Evolutionary conservation across 2,888 invertebrate genomes (phyloP).

Genomic region (Siphonodentalium dalli): DNA sequence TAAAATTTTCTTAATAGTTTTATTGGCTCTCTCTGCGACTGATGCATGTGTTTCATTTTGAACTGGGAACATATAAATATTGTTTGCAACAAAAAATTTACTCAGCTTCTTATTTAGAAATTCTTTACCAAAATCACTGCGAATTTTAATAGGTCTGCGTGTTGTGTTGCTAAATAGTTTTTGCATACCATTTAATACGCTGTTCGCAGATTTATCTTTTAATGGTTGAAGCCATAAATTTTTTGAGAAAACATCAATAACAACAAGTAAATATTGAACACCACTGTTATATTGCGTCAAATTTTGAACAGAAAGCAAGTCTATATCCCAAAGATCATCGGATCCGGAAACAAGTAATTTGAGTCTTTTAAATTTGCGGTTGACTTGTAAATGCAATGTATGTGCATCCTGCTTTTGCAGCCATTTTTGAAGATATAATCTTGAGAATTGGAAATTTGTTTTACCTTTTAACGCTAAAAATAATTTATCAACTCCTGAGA

Average conservation of each 20-base stretch:
- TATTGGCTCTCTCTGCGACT: slow-evolving; percentile 12
- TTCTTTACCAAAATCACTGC: slow-evolving; percentile 20
- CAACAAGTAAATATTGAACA: slow-evolving; percentile 11
- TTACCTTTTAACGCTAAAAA: no score
- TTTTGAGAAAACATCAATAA: slow-evolving; percentile 20
- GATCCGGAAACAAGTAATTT: slow-evolving; percentile 15
- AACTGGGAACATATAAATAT: slow-evolving; percentile 12
- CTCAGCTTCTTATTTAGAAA: slow-evolving; percentile 8
- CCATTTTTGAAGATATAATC: no score
- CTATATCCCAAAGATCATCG: slow-evolving; percentile 17
- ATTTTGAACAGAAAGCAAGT: slow-evolving; percentile 14
- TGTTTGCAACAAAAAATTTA: background rate
- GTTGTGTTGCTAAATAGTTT: background rate
- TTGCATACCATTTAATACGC: no score
- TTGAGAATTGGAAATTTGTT: no score
- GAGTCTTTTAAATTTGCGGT: slow-evolving; percentile 14
- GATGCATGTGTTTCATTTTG: slow-evolving; percentile 14
- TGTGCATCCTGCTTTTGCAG: slow-evolving; percentile 12
- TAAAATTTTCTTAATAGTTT: slow-evolving; percentile 9
- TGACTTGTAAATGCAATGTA: slow-evolving; percentile 10
- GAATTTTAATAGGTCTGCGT: slow-evolving; percentile 5
- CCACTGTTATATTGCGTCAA: slow-evolving; percentile 14
- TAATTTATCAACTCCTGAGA: no score
- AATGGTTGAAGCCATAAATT: slow-evolving; percentile 18
- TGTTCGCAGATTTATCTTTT: no score